Base-by-base conservation (phyloP, 2,888 invertebrate genomes). In the Philereme transversata region DNA sequence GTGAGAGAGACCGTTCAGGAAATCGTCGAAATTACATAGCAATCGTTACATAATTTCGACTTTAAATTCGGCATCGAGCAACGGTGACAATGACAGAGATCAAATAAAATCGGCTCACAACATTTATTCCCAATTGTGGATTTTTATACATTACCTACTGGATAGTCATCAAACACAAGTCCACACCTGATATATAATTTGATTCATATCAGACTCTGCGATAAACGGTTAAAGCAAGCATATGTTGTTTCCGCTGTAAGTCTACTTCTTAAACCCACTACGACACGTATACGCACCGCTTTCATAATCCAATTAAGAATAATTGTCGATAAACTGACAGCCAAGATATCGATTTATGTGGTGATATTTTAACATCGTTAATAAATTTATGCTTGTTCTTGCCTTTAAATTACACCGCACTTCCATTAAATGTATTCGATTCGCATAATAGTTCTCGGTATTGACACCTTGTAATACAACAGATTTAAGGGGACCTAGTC, bases 221-320 rank as follows among this genome's bases (percentile, higher is more conserved):
- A n/a, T n/a, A n/a, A 22, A 22, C 22, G 22, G 22, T 22, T 3
- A 22, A 22, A 2, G 22, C 22, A 22, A 22, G 34, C 34, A 47
- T 4, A 54, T 47, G 4, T 38, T 41, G 4, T 10, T 46, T 36
- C 9, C 74, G 75, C 79, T 76, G 10, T 4, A 62, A 65, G 69
- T 76, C 79, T 71, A 55, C 67, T 57, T 69, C 77, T 62, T 65
- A 67, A 62, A 64, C 68, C 71, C 60, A 66, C 77, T 75, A 79
- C 81, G 82, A 75, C 76, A 78, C 73, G 22, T 22, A 40, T 40
- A 40, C 8, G 75, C 78, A 83, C 81, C 83, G 87, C 88, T 90
- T 89, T 90, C 90, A 88, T 92, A 92, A 91, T 91, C 92, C 91
- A 92, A 92, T 91, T 92, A 92, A 88, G 90, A 89, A 88, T 91